Conservation (phyloP, 1,140 invertebrate species). For the Zaprionus kolodkinae region DNA sequence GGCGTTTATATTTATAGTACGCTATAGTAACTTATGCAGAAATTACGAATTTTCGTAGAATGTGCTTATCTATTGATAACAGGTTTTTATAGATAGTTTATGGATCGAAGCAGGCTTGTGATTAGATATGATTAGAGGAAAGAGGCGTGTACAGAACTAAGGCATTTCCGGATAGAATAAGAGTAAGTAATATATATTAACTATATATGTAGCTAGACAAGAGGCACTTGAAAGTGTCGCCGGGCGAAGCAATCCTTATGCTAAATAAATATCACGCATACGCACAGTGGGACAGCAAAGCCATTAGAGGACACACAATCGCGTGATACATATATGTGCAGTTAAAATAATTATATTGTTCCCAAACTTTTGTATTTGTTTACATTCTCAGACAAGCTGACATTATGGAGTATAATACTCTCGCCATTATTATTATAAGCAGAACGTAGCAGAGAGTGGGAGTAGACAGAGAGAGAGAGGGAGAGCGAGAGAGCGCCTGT, state of each 20-base stretch:
- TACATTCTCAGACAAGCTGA: constrained; percentile 63
- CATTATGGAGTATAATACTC: constrained; percentile 25
- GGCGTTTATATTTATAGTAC: background rate
- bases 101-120: constrained; percentile 4
- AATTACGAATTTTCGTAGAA: background rate
- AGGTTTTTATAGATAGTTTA: constrained; percentile 18
- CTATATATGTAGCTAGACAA: background rate
- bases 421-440: constrained; percentile 17
- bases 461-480: constrained; percentile 21
- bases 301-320: background rate
- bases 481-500: constrained; percentile 16
- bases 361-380: constrained; percentile 58
- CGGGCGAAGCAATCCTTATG: background rate
- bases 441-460: background rate
- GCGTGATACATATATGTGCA: background rate
- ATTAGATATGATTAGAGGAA: constrained; percentile 21
- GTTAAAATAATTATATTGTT: constrained; percentile 35
- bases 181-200: background rate
- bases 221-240: background rate
- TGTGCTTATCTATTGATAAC: constrained; percentile 37
- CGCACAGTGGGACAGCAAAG: background rate
- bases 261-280: constrained; percentile 8
- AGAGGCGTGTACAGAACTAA: background rate
- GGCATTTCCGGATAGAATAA: background rate
- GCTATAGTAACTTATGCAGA: background rate